phyloP scores from a whole-genome alignment of 2,113 vertebrate species.

The Cichladusa arquata region DNA sequence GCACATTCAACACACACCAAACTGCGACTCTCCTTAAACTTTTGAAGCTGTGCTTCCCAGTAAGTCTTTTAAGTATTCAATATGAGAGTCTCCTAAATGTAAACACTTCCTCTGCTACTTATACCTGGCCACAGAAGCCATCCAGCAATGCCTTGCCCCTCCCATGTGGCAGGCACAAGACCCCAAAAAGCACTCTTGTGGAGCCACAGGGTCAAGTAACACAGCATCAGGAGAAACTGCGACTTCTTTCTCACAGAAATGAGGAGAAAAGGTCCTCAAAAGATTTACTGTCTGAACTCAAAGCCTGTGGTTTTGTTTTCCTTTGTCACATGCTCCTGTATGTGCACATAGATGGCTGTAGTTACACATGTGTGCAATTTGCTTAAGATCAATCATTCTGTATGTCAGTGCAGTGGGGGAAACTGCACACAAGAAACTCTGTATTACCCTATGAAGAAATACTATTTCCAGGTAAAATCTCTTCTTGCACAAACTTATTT shows the following conservation, averaged over 20 bases:
- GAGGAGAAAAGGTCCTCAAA: not conserved
- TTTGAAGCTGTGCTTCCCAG: not conserved
- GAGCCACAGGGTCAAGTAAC: not conserved
- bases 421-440: not conserved
- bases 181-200: rapidly evolving
- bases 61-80: not conserved
- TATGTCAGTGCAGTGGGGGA: not conserved
- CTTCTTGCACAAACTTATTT: not conserved
- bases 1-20: not conserved
- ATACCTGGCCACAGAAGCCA: not conserved
- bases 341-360: not conserved
- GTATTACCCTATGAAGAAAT: not conserved
- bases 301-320: not conserved
- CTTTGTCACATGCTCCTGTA: not conserved
- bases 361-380: not conserved
- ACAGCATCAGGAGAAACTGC: rapidly evolving
- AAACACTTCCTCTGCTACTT: not conserved
- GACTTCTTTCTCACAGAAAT: not conserved
- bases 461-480: not conserved
- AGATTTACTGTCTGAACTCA: not conserved
- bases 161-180: rapidly evolving
- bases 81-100: not conserved
- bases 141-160: not conserved
- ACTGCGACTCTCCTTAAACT: not conserved
- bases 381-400: not conserved